phyloP scores from a whole-genome alignment of 2,888 invertebrate genomes.

The Thereva unica region DNA sequence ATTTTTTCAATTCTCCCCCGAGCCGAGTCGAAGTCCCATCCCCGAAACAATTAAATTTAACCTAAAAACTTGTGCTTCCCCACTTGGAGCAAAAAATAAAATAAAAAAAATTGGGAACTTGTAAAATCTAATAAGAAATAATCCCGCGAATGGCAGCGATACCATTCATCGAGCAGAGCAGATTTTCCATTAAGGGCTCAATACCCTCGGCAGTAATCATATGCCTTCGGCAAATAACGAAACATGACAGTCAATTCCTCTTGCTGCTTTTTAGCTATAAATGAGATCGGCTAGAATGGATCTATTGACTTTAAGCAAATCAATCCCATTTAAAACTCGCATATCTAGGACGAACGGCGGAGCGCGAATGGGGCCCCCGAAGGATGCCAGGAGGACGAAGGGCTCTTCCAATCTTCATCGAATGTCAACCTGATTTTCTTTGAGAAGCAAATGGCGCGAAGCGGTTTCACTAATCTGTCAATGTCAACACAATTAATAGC shows the following conservation, averaged over 20 bases:
- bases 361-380: not conserved
- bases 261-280: constrained; percentile 11
- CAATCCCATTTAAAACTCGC: constrained; percentile 16
- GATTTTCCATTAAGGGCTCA: too few species aligned
- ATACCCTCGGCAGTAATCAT: not conserved
- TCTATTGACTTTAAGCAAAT: constrained; percentile 21
- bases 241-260: constrained; percentile 30
- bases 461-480: constrained; percentile 37
- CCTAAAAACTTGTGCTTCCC: too few species aligned
- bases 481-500: constrained; percentile 36
- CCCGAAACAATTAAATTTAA: too few species aligned
- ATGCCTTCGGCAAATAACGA: constrained; percentile 12
- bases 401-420: constrained; percentile 2
- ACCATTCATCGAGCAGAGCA: too few species aligned
- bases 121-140: too few species aligned
- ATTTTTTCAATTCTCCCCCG: too few species aligned
- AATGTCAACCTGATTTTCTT: constrained; percentile 29
- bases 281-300: constrained; percentile 12
- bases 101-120: too few species aligned
- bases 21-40: too few species aligned
- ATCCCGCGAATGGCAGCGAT: too few species aligned
- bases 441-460: constrained; percentile 33
- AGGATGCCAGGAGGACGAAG: constrained; percentile 25
- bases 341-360: too few species aligned
- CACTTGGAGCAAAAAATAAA: too few species aligned